Conservation (phyloP, 1,140 invertebrate genomes). For the Trichonephila clavipes region DNA sequence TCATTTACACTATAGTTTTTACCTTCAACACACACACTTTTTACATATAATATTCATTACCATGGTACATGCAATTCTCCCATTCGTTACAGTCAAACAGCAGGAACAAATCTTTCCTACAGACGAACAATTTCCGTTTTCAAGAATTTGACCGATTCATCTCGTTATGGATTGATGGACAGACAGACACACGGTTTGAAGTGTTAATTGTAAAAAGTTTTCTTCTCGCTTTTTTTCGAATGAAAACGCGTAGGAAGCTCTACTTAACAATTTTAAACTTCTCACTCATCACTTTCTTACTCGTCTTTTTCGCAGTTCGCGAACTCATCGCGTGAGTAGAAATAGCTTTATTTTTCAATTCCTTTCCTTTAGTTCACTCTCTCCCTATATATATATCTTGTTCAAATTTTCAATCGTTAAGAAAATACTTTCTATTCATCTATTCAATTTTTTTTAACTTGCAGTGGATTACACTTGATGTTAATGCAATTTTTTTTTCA, state of each 20-base stretch:
- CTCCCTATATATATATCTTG: no score
- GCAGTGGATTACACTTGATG: no score
- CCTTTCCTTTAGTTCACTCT: neutral
- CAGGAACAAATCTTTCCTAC: neutral
- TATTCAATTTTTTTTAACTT: no score
- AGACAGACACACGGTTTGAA: neutral
- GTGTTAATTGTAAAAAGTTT: conserved; percentile 5
- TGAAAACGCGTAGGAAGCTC: conserved; percentile 8
- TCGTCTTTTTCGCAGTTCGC: neutral
- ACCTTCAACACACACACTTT: neutral
- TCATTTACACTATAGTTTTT: neutral
- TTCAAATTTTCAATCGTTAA: no score
- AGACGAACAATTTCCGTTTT: neutral
- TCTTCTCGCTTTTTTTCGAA: neutral
- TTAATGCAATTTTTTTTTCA: no score
- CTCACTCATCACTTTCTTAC: no score
- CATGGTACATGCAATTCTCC: neutral
- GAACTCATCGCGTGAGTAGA: neutral
- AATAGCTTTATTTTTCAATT: neutral
- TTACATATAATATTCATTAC: neutral
- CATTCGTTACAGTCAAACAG: neutral
- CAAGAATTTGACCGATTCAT: neutral
- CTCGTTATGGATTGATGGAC: neutral
- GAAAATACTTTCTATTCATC: no score
- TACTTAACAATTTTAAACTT: neutral